phyloP scores from a whole-genome alignment of 1,140 invertebrate species.

The Stratiolaelaps scimitus region DNA sequence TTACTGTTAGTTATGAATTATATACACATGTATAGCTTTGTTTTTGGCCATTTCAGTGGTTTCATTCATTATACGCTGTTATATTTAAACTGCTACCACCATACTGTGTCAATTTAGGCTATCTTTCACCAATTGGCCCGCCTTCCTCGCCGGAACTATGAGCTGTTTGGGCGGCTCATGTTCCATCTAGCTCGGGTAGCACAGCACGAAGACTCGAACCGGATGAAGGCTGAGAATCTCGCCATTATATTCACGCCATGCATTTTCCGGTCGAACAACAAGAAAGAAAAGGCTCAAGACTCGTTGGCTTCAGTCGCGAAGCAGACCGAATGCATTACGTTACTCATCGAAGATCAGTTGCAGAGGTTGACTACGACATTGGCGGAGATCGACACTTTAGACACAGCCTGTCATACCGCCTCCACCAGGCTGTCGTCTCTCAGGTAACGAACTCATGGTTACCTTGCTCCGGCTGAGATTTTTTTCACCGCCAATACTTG shows the following conservation, averaged over 20 bases:
- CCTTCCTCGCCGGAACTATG: slow-evolving; percentile 73
- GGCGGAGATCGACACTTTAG: slow-evolving; percentile 73
- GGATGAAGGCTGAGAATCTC: slow-evolving; percentile 78
- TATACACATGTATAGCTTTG: no score
- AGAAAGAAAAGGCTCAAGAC: slow-evolving; percentile 62
- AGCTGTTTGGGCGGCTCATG: slow-evolving; percentile 77
- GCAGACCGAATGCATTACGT: slow-evolving; percentile 71
- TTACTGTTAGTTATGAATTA: no score
- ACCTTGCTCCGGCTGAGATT: no score
- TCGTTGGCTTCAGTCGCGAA: slow-evolving; percentile 51
- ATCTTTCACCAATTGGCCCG: slow-evolving; percentile 53
- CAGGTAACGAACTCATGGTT: slow-evolving; percentile 56
- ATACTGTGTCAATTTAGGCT: slow-evolving; percentile 32
- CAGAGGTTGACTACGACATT: slow-evolving; percentile 61
- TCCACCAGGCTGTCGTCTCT: slow-evolving; percentile 57
- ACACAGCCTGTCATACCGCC: slow-evolving; percentile 62
- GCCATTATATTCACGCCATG: slow-evolving; percentile 92
- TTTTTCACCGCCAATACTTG: no score
- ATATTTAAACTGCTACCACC: no score
- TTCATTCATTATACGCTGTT: neutral
- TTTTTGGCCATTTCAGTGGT: slow-evolving; percentile 29
- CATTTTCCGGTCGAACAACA: slow-evolving; percentile 72
- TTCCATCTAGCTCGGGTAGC: slow-evolving; percentile 82
- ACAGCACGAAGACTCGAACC: slow-evolving; percentile 69
- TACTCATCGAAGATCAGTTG: slow-evolving; percentile 66